Evolutionary conservation across 2,113 vertebrate species (phyloP), one percentile per base, ranked within the genome.

Genomic region (Octodon degus): DNA sequence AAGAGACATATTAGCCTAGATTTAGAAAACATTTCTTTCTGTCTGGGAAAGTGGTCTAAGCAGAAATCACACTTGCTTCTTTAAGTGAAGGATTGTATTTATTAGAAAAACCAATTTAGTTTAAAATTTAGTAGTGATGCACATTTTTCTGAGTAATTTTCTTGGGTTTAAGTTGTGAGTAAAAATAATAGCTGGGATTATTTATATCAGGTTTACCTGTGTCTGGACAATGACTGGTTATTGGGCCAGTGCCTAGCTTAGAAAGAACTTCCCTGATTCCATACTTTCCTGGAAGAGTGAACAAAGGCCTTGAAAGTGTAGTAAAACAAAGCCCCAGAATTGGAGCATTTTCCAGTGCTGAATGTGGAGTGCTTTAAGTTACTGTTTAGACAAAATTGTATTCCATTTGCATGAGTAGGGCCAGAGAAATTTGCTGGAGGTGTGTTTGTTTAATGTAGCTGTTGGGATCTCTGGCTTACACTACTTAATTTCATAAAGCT

Each of bases 381-480:
- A 34, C 82, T 84, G 63, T 89, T 92, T 76, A 70, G 84, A 80
- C 24, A 80, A 89, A 93, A 96, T 37, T 77, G 72, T 62, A 85
- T 96, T 90, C 85, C 60, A 67, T 85, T 85, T 88, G 76, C 84
- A 47, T 77, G 82, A 94, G 81, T 32, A 2, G 40, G 72, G 80
- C n/a, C 60, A 92, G 92, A 92, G 53, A 89, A 76, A 96, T 93
- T 96, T 95, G 72, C 88, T 95, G 72, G 81, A 96, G 74, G 90
- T 96, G 60, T 97, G 92, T 97, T 96, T 97, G 86, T 94, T 97
- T 96, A 96, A 95, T 30, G 95, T 34, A 88, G 67, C 91, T 90
- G 20, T 94, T 96, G 65, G 94, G 93, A 76, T 94, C 85, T 96
- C 72, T 92, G 95, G 79, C 82, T 95, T 95, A 80, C 1, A 34